phyloP scores from a whole-genome alignment of 2,797 vertebrate species.

The Nasua narica region DNA sequence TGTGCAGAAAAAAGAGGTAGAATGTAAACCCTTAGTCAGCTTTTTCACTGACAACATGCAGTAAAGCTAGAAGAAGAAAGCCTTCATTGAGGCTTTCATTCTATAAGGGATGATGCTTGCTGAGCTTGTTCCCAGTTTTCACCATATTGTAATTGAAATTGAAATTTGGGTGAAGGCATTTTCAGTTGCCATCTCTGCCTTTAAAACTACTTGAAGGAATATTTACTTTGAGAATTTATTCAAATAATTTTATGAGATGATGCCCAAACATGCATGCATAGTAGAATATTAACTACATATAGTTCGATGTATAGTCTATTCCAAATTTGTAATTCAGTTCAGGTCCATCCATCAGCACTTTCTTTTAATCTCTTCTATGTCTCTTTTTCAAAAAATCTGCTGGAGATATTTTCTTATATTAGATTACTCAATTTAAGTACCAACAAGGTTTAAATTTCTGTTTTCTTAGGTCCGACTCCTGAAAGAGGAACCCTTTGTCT shows the following conservation, averaged over 20 bases:
- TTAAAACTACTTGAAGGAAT: neutral
- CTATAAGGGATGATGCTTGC: neutral
- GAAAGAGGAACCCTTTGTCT: neutral
- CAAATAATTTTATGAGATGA: neutral
- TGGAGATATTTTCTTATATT: neutral
- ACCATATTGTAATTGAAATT: neutral
- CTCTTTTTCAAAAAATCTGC: neutral
- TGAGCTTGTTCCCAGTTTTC: neutral
- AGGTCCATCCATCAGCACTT: neutral
- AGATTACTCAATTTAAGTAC: neutral
- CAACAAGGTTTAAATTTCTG: neutral
- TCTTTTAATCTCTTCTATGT: neutral
- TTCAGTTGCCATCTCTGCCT: neutral
- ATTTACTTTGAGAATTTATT: neutral
- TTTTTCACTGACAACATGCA: neutral
- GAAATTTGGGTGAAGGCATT: neutral
- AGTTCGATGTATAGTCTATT: neutral
- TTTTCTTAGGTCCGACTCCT: neutral
- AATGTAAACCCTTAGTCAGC: neutral
- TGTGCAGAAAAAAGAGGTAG: neutral
- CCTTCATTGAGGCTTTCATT: neutral
- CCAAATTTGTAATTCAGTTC: neutral
- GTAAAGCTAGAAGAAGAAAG: neutral
- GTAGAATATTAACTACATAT: neutral
- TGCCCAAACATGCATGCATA: neutral